Evolutionary conservation across 2,797 vertebrate species (phyloP).

Genomic region (Euphonia xanthogaster): DNA sequence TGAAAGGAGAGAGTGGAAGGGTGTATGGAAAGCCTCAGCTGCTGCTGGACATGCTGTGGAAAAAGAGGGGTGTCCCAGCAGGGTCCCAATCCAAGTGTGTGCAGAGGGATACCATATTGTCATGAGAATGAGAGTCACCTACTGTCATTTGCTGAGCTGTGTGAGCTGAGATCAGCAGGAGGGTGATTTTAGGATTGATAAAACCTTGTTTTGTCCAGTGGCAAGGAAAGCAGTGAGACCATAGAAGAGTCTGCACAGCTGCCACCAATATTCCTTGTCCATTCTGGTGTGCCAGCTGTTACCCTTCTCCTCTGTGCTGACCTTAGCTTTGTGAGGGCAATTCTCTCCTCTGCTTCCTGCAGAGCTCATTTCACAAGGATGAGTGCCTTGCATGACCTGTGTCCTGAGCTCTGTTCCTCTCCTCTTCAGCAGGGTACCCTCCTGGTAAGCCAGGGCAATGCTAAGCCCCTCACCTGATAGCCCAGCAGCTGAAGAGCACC

Average conservation of each 20-base stretch:
- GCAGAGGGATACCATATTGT: accelerated
- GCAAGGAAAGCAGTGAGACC: background rate
- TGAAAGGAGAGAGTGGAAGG: background rate
- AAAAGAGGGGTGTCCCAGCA: background rate
- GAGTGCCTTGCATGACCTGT: background rate
- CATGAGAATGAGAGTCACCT: background rate
- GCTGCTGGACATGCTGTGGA: background rate
- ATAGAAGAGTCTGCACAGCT: too few species aligned
- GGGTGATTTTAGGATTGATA: background rate
- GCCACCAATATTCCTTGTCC: too few species aligned
- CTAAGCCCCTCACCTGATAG: background rate
- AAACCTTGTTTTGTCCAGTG: background rate
- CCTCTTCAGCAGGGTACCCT: background rate
- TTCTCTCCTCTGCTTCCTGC: background rate
- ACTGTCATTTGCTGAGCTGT: background rate
- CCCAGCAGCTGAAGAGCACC: background rate
- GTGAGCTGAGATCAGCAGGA: background rate
- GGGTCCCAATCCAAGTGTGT: background rate
- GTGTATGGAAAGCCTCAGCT: background rate
- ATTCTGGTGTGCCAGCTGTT: background rate
- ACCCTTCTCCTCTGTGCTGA: background rate
- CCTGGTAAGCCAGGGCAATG: background rate
- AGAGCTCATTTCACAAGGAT: background rate
- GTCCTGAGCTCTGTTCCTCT: background rate
- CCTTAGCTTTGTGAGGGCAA: background rate